phyloP scores from a whole-genome alignment of 2,888 invertebrate species.

The Caenorhabditis sp. region DNA sequence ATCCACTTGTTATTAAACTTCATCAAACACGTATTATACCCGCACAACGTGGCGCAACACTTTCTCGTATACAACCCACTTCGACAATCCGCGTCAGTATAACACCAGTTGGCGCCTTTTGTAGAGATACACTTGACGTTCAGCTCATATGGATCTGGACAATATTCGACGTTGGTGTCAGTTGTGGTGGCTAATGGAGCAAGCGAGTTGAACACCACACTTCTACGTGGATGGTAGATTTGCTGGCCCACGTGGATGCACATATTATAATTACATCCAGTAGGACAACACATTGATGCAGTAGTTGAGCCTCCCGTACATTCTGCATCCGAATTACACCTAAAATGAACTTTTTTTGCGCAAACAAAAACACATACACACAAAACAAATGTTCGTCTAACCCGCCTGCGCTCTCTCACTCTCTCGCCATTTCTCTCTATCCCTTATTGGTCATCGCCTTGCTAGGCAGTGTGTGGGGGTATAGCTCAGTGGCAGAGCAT shows the following conservation, averaged over 20 bases:
- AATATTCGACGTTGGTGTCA: constrained; percentile 21
- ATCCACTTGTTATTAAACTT: constrained; percentile 53
- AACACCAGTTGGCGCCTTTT: constrained; percentile 44
- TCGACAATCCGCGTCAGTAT: constrained; percentile 43
- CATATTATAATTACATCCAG: constrained; percentile 58
- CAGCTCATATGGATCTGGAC: constrained; percentile 49
- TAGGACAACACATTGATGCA: constrained; percentile 53
- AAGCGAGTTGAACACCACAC: constrained; percentile 35
- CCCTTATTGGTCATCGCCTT: background rate
- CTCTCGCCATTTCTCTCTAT: background rate
- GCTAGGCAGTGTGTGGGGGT: constrained; percentile 11
- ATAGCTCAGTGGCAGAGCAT: constrained; percentile 67
- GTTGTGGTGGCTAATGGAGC: background rate
- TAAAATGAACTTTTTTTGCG: too few relatives aligned
- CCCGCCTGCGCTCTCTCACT: background rate
- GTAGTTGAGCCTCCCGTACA: constrained; percentile 51
- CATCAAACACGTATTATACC: constrained; percentile 53
- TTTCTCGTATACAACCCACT: constrained; percentile 46
- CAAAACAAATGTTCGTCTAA: background rate
- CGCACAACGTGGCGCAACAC: constrained; percentile 53
- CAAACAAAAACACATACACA: background rate
- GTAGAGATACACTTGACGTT: constrained; percentile 41
- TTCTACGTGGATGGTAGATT: constrained; percentile 25
- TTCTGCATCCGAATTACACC: constrained; percentile 50
- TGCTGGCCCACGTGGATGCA: constrained; percentile 51